Evolutionary conservation across 2,113 vertebrate genomes (phyloP).

Genomic region (Solenodon paradoxus): DNA sequence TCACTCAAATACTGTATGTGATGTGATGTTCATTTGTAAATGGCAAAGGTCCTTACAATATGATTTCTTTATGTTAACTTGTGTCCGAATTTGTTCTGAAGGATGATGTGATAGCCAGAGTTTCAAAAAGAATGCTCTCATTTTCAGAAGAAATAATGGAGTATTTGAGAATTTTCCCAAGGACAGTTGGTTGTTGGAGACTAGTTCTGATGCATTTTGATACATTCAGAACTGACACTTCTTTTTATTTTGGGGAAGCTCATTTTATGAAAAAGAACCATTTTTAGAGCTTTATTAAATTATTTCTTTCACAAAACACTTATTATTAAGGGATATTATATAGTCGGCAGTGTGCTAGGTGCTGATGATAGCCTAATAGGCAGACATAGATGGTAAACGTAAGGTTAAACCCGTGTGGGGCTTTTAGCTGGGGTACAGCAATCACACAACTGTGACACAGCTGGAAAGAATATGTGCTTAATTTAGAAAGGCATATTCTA

Average conservation of each 20-base stretch:
- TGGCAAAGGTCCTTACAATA: background rate
- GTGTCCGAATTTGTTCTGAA: background rate
- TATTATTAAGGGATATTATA: background rate
- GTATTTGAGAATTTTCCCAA: background rate
- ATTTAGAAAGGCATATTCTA: background rate
- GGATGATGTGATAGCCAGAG: background rate
- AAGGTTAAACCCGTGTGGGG: background rate
- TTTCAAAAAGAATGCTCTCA: background rate
- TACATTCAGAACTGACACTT: background rate
- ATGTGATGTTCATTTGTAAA: conserved; percentile 1
- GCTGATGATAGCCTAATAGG: background rate
- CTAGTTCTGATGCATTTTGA: background rate
- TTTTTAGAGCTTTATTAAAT: background rate
- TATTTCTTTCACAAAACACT: background rate
- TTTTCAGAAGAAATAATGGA: conserved; percentile 19
- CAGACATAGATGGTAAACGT: background rate
- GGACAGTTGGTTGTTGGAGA: background rate
- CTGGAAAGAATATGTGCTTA: background rate
- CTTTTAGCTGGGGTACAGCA: background rate
- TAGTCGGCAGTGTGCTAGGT: background rate
- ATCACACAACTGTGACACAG: background rate
- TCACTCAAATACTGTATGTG: conserved; percentile 3
- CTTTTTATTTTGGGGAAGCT: background rate
- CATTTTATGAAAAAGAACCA: background rate
- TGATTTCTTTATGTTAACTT: background rate